Percentiles rank a stretch among this genome's conserved stretches.
These are phyloP conservation scores for Caenorhabditis becei DNA, from an alignment of 2,888 invertebrate genomes.

Conservation along the genomic window DNA sequence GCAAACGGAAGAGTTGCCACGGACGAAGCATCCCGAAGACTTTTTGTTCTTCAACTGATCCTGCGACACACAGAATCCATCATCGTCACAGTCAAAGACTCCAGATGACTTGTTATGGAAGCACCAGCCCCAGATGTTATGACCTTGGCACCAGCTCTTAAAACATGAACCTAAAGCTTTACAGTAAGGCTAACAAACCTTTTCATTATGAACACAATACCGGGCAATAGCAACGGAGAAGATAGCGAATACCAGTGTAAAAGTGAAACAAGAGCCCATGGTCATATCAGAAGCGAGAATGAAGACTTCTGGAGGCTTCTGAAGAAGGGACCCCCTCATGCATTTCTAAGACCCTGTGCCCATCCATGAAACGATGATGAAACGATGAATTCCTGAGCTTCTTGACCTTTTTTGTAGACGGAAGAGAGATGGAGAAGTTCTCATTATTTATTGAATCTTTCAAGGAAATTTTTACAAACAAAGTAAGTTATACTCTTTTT, in stretches of 20 bases:
- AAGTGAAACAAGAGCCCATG: neutral
- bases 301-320: neutral
- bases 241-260: slow-evolving; percentile 16
- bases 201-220: slow-evolving; percentile 56
- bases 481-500: slow-evolving; percentile 13
- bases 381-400: slow-evolving; percentile 38
- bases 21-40: slow-evolving; percentile 67
- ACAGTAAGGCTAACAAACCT: slow-evolving; percentile 13
- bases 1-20: slow-evolving; percentile 68
- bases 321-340: slow-evolving; percentile 14
- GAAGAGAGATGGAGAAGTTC: neutral
- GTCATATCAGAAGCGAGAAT: neutral
- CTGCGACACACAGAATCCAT: slow-evolving; percentile 66
- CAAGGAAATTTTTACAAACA: too few species aligned
- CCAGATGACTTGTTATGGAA: slow-evolving; percentile 76
- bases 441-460: neutral
- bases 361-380: slow-evolving; percentile 51
- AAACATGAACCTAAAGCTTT: too few species aligned
- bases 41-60: slow-evolving; percentile 66
- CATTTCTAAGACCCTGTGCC: slow-evolving; percentile 20
- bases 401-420: slow-evolving; percentile 1
- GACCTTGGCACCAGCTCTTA: slow-evolving; percentile 71
- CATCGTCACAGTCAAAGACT: slow-evolving; percentile 74
- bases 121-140: slow-evolving; percentile 75
- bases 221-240: slow-evolving; percentile 15